Conservation (phyloP, 1,140 invertebrate genomes). For the Ladona fulva region DNA sequence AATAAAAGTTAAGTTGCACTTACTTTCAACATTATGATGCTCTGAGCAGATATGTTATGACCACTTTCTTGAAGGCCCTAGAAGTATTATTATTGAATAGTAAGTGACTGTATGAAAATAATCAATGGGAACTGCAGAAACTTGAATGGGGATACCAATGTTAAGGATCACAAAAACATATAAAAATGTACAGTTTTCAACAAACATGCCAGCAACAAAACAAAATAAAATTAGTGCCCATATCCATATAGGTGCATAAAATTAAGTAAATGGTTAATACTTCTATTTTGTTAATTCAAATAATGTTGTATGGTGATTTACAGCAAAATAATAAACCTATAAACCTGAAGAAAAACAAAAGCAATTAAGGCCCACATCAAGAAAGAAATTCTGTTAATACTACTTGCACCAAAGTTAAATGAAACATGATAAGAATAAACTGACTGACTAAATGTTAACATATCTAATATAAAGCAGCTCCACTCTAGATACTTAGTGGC, state of each 20-base stretch:
- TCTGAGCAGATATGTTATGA: constrained; percentile 78
- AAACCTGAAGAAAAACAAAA: not conserved
- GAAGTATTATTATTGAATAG: constrained; percentile 30
- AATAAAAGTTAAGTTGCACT: constrained; percentile 36
- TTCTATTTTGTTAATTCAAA: not conserved
- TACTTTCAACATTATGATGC: constrained; percentile 84
- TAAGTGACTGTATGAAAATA: not conserved
- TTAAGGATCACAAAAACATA: too few species aligned
- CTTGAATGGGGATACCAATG: too few species aligned
- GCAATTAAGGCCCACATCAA: not conserved
- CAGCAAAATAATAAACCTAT: not conserved
- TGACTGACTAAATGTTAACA: not conserved
- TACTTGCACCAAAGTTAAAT: not conserved
- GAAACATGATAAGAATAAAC: not conserved
- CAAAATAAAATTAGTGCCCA: constrained; percentile 12
- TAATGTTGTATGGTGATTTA: not conserved
- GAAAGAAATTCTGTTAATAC: not conserved
- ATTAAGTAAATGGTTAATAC: not conserved
- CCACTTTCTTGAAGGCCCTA: constrained; percentile 81
- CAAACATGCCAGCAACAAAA: not conserved
- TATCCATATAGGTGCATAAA: not conserved
- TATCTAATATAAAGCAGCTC: not conserved
- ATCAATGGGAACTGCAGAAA: not conserved
- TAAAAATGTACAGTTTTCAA: not conserved
- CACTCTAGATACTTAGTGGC: not conserved